A percentile compares a stretch with the other conserved stretches of the same genome.
Conservation (phyloP, 2,888 invertebrate species). For the Pheosia tremula region DNA sequence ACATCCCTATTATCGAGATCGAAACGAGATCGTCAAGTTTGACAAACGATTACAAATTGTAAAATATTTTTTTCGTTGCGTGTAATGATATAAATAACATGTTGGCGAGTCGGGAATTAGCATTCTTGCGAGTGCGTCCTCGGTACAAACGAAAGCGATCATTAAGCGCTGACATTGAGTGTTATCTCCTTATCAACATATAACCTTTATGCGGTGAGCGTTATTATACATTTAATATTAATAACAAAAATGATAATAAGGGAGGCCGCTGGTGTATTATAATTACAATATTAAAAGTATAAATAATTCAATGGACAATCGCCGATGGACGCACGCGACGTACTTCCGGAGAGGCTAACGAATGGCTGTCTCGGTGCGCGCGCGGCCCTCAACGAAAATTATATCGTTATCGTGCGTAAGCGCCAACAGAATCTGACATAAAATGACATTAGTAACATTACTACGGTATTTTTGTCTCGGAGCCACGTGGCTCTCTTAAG, state of each 20-base stretch:
- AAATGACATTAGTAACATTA: conserved; percentile 22
- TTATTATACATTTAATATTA: conserved; percentile 81
- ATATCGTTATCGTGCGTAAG: conserved; percentile 52
- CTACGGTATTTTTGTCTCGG: too few relatives aligned
- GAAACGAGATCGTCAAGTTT: conserved; percentile 56
- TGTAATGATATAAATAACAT: conserved; percentile 60
- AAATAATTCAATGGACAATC: conserved; percentile 83
- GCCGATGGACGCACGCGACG: conserved; percentile 78
- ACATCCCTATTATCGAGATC: conserved; percentile 39
- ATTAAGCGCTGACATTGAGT: conserved; percentile 65
- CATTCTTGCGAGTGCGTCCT: conserved; percentile 54
- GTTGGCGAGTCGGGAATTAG: conserved; percentile 59
- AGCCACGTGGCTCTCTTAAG: neutral
- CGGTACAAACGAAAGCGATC: conserved; percentile 52
- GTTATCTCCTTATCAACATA: conserved; percentile 75
- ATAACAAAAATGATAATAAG: conserved; percentile 82
- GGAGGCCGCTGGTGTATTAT: conserved; percentile 72
- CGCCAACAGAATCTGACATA: conserved; percentile 38
- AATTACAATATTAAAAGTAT: conserved; percentile 83
- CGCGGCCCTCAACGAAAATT: conserved; percentile 67
- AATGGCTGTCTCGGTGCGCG: conserved; percentile 61
- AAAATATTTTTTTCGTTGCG: conserved; percentile 61
- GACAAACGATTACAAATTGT: conserved; percentile 77
- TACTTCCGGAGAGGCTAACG: conserved; percentile 78
- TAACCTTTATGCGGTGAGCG: conserved; percentile 75